These are phyloP conservation scores for Liodrosophila aerea DNA, from an alignment of 2,888 invertebrate species.

Conservation along the genomic window DNA sequence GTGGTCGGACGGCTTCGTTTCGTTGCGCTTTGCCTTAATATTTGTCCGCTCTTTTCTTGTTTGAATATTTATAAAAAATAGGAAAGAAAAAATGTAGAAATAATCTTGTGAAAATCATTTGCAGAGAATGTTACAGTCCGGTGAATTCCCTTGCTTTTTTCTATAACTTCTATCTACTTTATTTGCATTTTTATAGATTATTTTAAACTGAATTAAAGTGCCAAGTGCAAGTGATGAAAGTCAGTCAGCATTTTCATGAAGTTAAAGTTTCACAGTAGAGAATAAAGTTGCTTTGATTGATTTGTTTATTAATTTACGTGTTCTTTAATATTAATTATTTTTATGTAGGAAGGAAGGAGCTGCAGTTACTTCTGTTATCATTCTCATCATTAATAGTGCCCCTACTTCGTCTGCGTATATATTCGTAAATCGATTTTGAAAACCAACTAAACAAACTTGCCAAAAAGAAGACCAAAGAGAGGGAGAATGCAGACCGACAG, in stretches of 20 bases:
- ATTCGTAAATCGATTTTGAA: constrained; percentile 66
- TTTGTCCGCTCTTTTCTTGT: constrained; percentile 13
- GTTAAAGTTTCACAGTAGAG: no score
- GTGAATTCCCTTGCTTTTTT: no score
- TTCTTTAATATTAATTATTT: no score
- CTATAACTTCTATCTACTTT: no score
- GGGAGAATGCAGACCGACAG: constrained; percentile 4
- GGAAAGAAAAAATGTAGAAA: neutral
- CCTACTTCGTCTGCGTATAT: constrained; percentile 43
- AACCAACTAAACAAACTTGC: constrained; percentile 68
- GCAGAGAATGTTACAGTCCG: no score
- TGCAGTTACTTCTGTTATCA: constrained; percentile 32
- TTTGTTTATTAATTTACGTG: no score
- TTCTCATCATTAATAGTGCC: constrained; percentile 20
- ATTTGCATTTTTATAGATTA: no score
- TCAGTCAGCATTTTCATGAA: no score
- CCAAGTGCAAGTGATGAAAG: neutral
- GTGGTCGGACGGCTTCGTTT: constrained; percentile 47
- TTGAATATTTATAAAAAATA: constrained; percentile 54
- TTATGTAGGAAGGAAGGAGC: no score
- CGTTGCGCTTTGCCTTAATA: constrained; percentile 15
- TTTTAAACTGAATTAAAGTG: no score
- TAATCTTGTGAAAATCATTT: no score
- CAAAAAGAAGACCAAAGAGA: constrained; percentile 33
- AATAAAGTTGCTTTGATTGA: no score